phyloP scores from a whole-genome alignment of 2,113 vertebrate genomes.

The Gorsachius goisagi region DNA sequence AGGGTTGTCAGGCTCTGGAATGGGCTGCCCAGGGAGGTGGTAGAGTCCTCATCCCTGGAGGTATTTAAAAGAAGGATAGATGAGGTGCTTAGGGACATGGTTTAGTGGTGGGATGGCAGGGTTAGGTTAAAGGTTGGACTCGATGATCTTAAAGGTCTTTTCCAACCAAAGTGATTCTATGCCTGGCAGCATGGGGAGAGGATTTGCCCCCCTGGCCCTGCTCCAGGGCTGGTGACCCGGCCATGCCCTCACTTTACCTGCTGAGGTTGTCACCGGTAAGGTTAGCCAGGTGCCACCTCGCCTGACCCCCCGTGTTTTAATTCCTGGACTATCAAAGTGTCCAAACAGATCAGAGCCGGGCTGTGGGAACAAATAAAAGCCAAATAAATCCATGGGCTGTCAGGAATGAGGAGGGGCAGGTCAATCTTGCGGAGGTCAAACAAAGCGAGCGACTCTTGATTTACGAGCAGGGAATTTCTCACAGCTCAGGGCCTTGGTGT shows the following conservation, averaged over 20 bases:
- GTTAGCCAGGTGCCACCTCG: fast-evolving
- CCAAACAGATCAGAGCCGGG: neutral
- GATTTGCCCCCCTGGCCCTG: no score
- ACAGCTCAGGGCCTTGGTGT: neutral
- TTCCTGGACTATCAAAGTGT: neutral
- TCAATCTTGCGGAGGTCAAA: neutral
- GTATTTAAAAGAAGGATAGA: no score
- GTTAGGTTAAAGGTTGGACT: no score
- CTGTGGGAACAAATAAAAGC: neutral
- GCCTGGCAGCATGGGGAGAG: neutral
- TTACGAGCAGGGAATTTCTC: neutral
- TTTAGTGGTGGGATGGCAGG: no score
- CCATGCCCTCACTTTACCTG: fast-evolving
- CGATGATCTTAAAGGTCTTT: no score
- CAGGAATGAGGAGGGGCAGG: neutral
- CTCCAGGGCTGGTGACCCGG: neutral
- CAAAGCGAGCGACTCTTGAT: neutral
- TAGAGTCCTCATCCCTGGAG: no score
- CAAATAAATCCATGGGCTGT: neutral
- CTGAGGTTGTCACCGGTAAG: neutral
- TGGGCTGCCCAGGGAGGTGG: no score
- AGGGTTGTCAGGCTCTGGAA: no score
- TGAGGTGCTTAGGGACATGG: no score
- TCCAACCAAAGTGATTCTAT: no score
- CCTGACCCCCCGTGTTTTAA: no score